These are phyloP conservation scores for Magallana gigas DNA, from an alignment of 1,140 invertebrate genomes.

Conservation along the genomic window DNA sequence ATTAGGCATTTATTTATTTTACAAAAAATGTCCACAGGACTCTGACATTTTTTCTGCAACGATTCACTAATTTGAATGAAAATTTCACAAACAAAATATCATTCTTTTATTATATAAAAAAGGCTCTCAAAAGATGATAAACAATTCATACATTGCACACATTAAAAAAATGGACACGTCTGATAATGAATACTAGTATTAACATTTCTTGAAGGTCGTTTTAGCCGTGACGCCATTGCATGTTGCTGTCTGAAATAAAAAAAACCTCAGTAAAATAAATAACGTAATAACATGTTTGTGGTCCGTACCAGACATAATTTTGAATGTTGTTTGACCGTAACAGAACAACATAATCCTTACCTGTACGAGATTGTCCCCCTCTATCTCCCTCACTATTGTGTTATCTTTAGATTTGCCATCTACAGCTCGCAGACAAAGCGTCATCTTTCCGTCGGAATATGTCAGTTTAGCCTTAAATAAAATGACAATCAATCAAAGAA, in stretches of 20 bases:
- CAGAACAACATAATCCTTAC: not conserved
- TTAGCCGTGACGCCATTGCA: conserved; percentile 14
- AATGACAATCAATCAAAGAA: too few relatives aligned
- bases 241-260: not conserved
- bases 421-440: not conserved
- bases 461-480: not conserved
- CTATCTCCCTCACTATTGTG: not conserved
- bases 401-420: conserved; percentile 31
- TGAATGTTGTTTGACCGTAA: not conserved
- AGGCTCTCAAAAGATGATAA: too few relatives aligned
- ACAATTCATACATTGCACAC: too few relatives aligned
- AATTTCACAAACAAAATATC: too few relatives aligned
- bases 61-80: too few relatives aligned
- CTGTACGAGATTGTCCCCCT: not conserved
- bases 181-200: not conserved
- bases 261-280: not conserved
- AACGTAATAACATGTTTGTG: not conserved
- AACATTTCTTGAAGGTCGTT: not conserved
- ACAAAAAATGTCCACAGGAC: too few relatives aligned
- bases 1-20: too few relatives aligned
- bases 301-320: not conserved
- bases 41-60: too few relatives aligned
- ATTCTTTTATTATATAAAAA: too few relatives aligned
- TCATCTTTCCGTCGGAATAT: not conserved
- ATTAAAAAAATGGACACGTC: too few relatives aligned